phyloP scores from a whole-genome alignment of 2,888 invertebrate species.

The Trachelus troglodyta region DNA sequence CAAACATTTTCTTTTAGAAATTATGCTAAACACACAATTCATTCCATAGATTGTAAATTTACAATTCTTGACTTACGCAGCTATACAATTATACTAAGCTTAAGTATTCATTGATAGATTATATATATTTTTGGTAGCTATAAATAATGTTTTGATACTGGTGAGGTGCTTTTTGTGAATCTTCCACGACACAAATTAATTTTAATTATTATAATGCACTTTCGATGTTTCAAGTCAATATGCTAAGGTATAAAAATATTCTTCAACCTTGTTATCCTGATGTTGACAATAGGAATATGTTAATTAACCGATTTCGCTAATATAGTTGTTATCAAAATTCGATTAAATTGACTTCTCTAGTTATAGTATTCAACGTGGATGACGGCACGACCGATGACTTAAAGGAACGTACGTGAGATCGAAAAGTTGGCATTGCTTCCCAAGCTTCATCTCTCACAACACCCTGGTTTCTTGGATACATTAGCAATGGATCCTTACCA shows the following conservation, averaged over 20 bases:
- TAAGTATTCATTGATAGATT: not conserved
- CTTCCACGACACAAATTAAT: not conserved
- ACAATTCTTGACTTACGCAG: not conserved
- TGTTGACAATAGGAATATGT: not conserved
- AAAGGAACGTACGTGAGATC: constrained; percentile 56
- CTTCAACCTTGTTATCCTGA: not conserved
- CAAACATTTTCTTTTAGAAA: not conserved
- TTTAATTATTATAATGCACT: not conserved
- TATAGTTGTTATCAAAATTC: constrained; percentile 33
- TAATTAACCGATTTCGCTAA: not conserved
- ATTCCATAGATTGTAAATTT: not conserved
- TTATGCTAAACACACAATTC: not conserved
- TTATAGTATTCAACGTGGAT: constrained; percentile 39
- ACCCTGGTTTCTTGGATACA: constrained; percentile 74
- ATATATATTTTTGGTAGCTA: not conserved
- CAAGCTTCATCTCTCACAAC: constrained; percentile 59
- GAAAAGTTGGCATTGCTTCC: constrained; percentile 51
- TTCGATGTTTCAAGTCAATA: not conserved
- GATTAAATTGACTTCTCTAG: constrained; percentile 53
- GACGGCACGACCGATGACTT: constrained; percentile 42
- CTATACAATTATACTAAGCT: not conserved
- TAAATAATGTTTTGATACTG: not conserved
- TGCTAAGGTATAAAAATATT: not conserved
- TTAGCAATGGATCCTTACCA: constrained; percentile 75
- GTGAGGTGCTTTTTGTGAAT: not conserved